phyloP scores from a whole-genome alignment of 2,888 invertebrate species.

The Aethes cnicana region DNA sequence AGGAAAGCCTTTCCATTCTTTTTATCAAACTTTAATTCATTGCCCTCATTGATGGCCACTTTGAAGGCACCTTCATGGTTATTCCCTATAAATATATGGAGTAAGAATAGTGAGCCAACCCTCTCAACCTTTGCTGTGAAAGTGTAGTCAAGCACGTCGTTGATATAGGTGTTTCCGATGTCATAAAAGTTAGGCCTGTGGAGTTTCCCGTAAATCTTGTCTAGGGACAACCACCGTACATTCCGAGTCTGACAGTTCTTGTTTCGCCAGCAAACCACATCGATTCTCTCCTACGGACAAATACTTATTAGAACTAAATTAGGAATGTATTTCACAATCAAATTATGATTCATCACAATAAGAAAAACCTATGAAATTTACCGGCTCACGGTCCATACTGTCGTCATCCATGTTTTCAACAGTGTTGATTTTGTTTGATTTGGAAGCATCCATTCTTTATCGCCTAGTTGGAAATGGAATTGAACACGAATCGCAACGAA shows the following conservation, averaged over 20 bases:
- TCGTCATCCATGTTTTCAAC: constrained; percentile 30
- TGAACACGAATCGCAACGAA: too few relatives aligned
- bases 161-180: constrained; percentile 65
- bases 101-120: constrained; percentile 52
- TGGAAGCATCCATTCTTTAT: constrained; percentile 3
- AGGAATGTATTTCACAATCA: constrained; percentile 12
- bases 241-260: constrained; percentile 54
- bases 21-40: constrained; percentile 49
- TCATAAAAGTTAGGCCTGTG: constrained; percentile 65
- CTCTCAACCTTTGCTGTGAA: constrained; percentile 62
- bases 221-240: constrained; percentile 61
- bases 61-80: constrained; percentile 50
- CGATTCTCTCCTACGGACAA: constrained; percentile 46
- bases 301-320: constrained; percentile 2
- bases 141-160: constrained; percentile 62
- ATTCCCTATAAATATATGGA: constrained; percentile 65
- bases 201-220: constrained; percentile 61
- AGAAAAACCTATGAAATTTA: background rate
- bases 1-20: constrained; percentile 52
- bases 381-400: constrained; percentile 14
- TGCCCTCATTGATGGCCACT: constrained; percentile 50
- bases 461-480: too few relatives aligned
- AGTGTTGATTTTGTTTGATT: constrained; percentile 5
- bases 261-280: constrained; percentile 55
- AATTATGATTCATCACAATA: constrained; percentile 17